Conservation (phyloP, 1,140 invertebrate species). For the Drosophila auraria region DNA sequence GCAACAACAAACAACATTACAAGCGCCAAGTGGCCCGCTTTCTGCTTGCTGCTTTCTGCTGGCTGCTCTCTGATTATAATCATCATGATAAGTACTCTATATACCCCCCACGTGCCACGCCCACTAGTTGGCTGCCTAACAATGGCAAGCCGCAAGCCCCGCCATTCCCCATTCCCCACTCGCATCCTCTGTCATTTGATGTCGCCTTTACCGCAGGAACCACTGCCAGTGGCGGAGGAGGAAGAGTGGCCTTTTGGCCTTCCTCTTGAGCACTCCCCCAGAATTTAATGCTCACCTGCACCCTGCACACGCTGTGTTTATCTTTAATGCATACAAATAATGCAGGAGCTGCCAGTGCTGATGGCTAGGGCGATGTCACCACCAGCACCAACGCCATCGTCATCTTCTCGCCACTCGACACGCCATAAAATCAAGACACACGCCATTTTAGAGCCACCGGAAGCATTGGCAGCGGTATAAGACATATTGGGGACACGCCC, state of each 20-base stretch:
- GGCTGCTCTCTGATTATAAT: slow-evolving; percentile 69
- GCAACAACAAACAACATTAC: slow-evolving; percentile 70
- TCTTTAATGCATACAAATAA: slow-evolving; percentile 78
- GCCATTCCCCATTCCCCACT: not conserved
- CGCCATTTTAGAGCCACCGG: slow-evolving; percentile 56
- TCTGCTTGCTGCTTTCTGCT: slow-evolving; percentile 55
- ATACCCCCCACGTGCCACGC: slow-evolving; percentile 31
- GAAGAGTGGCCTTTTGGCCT: not conserved
- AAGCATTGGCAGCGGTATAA: slow-evolving; percentile 14
- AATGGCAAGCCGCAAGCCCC: slow-evolving; percentile 41
- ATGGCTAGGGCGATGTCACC: slow-evolving; percentile 22
- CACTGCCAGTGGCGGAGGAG: not conserved
- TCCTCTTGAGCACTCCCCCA: not conserved
- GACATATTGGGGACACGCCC: slow-evolving; percentile 42
- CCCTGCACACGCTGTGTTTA: slow-evolving; percentile 41
- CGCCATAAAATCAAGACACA: slow-evolving; percentile 75
- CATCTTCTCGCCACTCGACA: slow-evolving; percentile 27
- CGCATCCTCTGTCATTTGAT: slow-evolving; percentile 35
- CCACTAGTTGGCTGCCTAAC: slow-evolving; percentile 49
- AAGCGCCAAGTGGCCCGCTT: slow-evolving; percentile 76
- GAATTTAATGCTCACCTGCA: slow-evolving; percentile 44
- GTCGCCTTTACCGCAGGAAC: slow-evolving; percentile 39
- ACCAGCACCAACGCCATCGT: not conserved
- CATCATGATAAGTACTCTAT: slow-evolving; percentile 69
- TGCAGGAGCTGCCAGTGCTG: slow-evolving; percentile 74